These are phyloP conservation scores for Acanthurus lineatus DNA, from an alignment of 2,797 vertebrate genomes.

Conservation along the genomic window DNA sequence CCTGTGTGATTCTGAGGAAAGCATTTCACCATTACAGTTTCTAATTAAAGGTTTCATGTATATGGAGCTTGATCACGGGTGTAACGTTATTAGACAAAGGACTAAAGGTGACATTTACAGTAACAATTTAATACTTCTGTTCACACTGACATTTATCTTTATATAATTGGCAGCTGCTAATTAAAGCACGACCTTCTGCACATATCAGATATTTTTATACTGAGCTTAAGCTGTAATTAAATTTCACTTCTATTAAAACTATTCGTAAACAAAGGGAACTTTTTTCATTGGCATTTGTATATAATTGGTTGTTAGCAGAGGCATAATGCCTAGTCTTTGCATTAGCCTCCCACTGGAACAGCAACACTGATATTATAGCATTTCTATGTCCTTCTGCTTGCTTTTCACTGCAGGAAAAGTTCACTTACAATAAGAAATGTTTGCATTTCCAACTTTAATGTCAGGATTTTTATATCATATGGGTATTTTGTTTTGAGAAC, in stretches of 20 bases:
- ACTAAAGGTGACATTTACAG: constrained; percentile 1
- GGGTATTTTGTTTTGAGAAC: background rate
- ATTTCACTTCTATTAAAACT: background rate
- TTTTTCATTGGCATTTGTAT: constrained; percentile 23
- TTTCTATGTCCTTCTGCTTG: constrained; percentile 6
- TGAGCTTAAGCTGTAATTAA: constrained; percentile 5
- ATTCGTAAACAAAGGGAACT: background rate
- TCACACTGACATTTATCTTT: constrained; percentile 20
- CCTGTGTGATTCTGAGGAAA: background rate
- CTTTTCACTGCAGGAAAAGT: constrained; percentile 20
- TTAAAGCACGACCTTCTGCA: background rate
- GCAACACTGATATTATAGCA: constrained; percentile 26
- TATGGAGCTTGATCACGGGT: background rate
- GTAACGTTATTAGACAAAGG: background rate
- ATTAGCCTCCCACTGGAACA: constrained; percentile 61
- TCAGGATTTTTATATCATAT: background rate
- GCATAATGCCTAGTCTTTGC: constrained; percentile 34
- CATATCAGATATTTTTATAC: constrained; percentile 27
- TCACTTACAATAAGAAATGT: background rate
- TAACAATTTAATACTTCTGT: constrained; percentile 25
- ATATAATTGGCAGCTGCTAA: constrained; percentile 6
- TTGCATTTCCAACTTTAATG: background rate
- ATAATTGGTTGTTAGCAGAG: constrained; percentile 31
- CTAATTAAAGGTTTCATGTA: background rate
- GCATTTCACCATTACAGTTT: background rate